A percentile compares a stretch with the other conserved stretches of the same genome.
phyloP scores from a whole-genome alignment of 2,888 invertebrate species.

The Tiliacea citrago region DNA sequence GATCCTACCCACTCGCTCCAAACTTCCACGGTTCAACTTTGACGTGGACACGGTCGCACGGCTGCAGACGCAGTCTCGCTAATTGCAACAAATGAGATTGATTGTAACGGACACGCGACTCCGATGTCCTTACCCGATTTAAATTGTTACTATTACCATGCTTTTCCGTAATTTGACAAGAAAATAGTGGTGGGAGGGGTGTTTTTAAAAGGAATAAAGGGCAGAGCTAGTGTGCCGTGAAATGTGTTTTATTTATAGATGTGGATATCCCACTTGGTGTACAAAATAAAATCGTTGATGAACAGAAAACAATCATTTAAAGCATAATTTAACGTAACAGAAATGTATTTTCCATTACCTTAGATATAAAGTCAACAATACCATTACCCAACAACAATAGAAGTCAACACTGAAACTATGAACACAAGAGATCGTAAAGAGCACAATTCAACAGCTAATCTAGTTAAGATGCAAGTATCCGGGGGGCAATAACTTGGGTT shows the following conservation, averaged over 20 bases:
- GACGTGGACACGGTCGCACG: conserved; percentile 63
- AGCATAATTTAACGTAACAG: neutral
- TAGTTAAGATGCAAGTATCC: conserved; percentile 63
- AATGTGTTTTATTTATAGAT: neutral
- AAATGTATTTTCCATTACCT: neutral
- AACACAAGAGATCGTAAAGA: conserved; percentile 47
- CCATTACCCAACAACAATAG: conserved; percentile 8
- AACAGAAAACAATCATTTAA: neutral
- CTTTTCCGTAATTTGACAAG: conserved; percentile 60
- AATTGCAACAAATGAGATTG: conserved; percentile 86
- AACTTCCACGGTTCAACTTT: conserved; percentile 79
- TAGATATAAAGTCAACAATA: neutral
- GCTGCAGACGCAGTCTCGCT: conserved; percentile 70
- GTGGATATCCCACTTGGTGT: neutral
- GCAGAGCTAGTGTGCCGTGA: neutral
- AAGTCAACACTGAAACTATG: conserved; percentile 12
- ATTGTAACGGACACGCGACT: conserved; percentile 79
- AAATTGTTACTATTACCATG: conserved; percentile 21
- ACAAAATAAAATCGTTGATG: neutral
- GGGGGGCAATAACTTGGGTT: conserved; percentile 71
- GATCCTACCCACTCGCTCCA: conserved; percentile 64
- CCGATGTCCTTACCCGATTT: conserved; percentile 57
- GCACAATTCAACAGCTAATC: conserved; percentile 64
- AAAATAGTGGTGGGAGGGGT: conserved; percentile 23
- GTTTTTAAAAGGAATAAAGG: neutral